Base-by-base conservation (phyloP, 35 echinoderm and acorn worm species). In the Chiridota heheva region DNA sequence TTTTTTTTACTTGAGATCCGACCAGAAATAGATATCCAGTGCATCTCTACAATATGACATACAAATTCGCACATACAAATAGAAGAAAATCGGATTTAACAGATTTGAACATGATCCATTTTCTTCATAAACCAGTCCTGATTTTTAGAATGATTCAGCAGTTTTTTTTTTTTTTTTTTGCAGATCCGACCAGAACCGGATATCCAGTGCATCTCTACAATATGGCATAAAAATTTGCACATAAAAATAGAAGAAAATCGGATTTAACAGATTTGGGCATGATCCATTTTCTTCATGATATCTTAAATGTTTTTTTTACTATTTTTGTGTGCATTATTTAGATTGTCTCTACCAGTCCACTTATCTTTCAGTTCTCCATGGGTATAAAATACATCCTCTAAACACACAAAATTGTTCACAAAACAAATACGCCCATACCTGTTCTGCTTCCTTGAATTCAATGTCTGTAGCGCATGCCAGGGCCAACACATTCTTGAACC, bases 401-500 rank as follows among this genome's bases (percentile, higher is more conserved):
- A 13, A 51, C 43, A 47, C 30, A 8, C 17, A 40, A 58, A 12
- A 30, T 77, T 51, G 47, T 51, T 51, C 8, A 51, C n/a, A n/a
- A n/a, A n/a, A n/a, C n/a, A n/a, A 56, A 4, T 22, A 16, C 10
- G 42, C 18, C 37, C 69, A 68, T 71, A 96, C 92, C 70, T 87
- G 79, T 57, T 91, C 94, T 37, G 93, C 93, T 76, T 97, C 72
- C 34, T 86, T 81, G 89, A 91, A 97, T n/a, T 87, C 79, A n/a
- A 97, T 97, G 17, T 97, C 89, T 7, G 94, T 97, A 62, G 84
- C 85, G 28, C 76, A 79, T 26, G 89, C 88, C 45, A 97, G 42
- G 31, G 94, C 94, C 2, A 97, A 80, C 16, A 97, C 8, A 30
- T 91, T 88, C 84, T 97, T 97, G 79, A 97, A 97, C 17, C 94